Base-by-base conservation (phyloP, 2,113 vertebrate genomes). In the Blennius ocellaris region DNA sequence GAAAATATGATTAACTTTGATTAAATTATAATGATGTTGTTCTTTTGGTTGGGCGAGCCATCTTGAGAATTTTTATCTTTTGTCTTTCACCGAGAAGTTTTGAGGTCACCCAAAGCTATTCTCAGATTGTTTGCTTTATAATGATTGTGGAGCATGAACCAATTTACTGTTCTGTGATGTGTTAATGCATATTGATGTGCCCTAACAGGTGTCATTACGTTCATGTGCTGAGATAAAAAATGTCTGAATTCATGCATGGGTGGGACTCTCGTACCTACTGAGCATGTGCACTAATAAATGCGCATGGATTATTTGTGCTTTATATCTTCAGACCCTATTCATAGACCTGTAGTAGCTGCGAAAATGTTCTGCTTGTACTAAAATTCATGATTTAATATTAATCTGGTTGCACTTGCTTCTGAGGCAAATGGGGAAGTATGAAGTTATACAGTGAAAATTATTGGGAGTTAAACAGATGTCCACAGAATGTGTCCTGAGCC, bases 101-200 rank as follows among this genome's bases (percentile, higher is more conserved):
- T 67, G 59, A 78, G 82, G 84, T 77, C 67, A 82, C 21, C 44
- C 4, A 6, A 14, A 58, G 45, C 60, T 76, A 36, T 73, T 70
- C 16, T 83, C 66, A 60, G 55, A 68, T 53, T 51, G n/a, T n/a
- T 60, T 17, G 57, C 68, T 61, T 67, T 59, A 73, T 53, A 38
- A 37, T 61, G 14, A 54, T 21, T 11, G 40, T 82, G 63, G 6
- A 14, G 57, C 43, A 11, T 52, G 72, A 56, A 44, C 40, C 63
- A 52, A 57, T 86, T 88, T 78, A 57, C 78, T 85, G 78, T 41
- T 84, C 52, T 81, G 51, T 59, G 49, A 6, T 57, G 69, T 65
- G 82, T 52, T 77, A 64, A 84, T 83, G 63, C 70, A 63, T 73
- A 79, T 83, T 78, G 88, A 86, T 82, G 71, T 40, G 38, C 48